Evolutionary conservation across 2,888 invertebrate species (phyloP).

Genomic region (Oscheius sp.): DNA sequence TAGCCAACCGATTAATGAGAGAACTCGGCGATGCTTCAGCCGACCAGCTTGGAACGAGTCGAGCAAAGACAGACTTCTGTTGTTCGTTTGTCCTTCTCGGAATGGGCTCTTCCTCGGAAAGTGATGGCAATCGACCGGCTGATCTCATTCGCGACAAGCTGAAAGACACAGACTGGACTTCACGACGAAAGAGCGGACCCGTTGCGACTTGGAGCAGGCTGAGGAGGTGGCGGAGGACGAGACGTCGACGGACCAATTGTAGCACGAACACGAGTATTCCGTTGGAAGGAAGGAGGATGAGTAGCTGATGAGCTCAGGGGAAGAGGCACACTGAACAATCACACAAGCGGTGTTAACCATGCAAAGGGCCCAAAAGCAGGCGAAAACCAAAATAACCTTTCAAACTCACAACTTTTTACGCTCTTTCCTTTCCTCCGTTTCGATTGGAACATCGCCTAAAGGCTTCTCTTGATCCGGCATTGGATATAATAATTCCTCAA

Average conservation of each 20-base stretch:
- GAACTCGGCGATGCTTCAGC: constrained; percentile 23
- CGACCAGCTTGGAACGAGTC: constrained; percentile 44
- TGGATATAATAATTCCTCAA: constrained; percentile 78
- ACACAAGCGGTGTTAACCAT: constrained; percentile 18
- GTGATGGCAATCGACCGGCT: constrained; percentile 14
- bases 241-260: constrained; percentile 29
- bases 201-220: neutral
- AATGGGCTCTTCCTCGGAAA: constrained; percentile 1
- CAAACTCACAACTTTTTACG: constrained; percentile 23
- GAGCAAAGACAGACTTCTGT: constrained; percentile 46
- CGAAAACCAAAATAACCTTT: neutral
- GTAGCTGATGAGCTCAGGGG: constrained; percentile 30
- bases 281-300: constrained; percentile 33
- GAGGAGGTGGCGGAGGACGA: constrained; percentile 3
- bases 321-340: constrained; percentile 27
- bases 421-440: constrained; percentile 1
- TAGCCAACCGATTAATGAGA: constrained; percentile 27
- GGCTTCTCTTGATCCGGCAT: constrained; percentile 27
- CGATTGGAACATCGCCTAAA: neutral
- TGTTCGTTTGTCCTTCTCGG: neutral
- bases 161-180: constrained; percentile 30
- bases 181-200: constrained; percentile 2
- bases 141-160: constrained; percentile 26
- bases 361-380: constrained; percentile 9
- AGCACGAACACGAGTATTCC: constrained; percentile 20